These are phyloP conservation scores for Dysdera silvatica DNA, from an alignment of 1,140 invertebrate species.

Conservation along the genomic window DNA sequence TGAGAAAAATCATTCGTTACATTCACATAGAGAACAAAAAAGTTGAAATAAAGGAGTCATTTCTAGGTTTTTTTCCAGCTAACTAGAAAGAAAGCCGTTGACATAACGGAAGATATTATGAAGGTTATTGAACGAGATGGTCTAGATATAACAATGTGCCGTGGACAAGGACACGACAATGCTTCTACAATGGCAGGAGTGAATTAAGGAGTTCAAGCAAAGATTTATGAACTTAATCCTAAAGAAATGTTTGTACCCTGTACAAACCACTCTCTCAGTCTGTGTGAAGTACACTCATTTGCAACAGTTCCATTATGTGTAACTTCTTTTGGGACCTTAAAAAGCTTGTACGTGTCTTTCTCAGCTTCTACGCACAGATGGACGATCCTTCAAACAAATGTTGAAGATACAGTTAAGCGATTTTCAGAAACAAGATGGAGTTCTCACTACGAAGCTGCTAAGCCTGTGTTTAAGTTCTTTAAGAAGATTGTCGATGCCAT, in stretches of 20 bases:
- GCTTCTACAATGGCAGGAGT: constrained; percentile 32
- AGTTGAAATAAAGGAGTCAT: constrained; percentile 9
- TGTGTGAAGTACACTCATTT: not conserved
- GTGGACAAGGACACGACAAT: constrained; percentile 33
- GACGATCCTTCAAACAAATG: not conserved
- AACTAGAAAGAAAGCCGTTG: constrained; percentile 5
- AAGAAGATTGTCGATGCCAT: not conserved
- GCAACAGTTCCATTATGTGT: not conserved
- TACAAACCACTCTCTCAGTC: not conserved
- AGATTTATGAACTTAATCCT: not conserved
- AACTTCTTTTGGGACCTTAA: not conserved
- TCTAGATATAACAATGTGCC: constrained; percentile 23
- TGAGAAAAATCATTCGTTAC: constrained; percentile 37
- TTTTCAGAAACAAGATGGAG: constrained; percentile 4
- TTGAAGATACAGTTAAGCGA: not conserved
- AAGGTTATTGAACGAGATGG: constrained; percentile 7
- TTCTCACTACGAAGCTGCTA: not conserved
- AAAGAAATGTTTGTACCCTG: not conserved
- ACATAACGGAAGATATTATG: not conserved
- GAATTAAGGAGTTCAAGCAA: not conserved
- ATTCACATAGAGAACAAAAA: constrained; percentile 12
- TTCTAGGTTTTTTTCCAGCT: not conserved
- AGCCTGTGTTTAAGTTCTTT: not conserved
- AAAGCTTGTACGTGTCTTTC: not conserved
- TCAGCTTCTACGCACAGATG: not conserved